Evolutionary conservation across 2,888 invertebrate species (phyloP).

Genomic region (Chalcis sispes): DNA sequence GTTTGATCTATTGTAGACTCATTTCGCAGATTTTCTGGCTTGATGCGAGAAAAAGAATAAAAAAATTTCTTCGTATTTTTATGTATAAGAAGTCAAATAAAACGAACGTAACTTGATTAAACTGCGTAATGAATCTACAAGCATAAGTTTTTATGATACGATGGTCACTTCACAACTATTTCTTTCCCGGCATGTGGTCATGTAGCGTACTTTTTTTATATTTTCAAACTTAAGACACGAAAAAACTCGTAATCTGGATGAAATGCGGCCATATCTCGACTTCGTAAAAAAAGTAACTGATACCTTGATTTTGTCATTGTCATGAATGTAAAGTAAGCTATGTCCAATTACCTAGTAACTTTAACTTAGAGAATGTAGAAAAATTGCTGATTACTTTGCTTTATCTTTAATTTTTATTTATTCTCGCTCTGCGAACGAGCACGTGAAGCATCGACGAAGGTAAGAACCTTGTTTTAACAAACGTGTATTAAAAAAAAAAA

Average conservation of each 20-base stretch:
- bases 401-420: constrained; percentile 32
- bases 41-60: constrained; percentile 52
- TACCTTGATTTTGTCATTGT: constrained; percentile 61
- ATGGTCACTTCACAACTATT: constrained; percentile 43
- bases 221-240: constrained; percentile 38
- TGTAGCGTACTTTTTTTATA: constrained; percentile 46
- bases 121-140: constrained; percentile 51
- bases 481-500: constrained; percentile 27
- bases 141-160: constrained; percentile 42
- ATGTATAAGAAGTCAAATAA: constrained; percentile 44
- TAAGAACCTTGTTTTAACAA: constrained; percentile 33
- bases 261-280: constrained; percentile 71
- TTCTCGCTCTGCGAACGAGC: constrained; percentile 48
- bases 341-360: constrained; percentile 65
- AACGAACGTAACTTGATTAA: constrained; percentile 27
- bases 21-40: constrained; percentile 56
- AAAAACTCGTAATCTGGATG: constrained; percentile 63
- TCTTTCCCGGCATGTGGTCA: constrained; percentile 52
- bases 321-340: constrained; percentile 65
- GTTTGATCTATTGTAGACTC: constrained; percentile 42
- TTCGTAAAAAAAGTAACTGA: constrained; percentile 55
- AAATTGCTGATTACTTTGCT: constrained; percentile 29
- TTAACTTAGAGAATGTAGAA: constrained; percentile 43
- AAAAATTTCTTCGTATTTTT: constrained; percentile 54
- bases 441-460: too few relatives aligned